Evolutionary conservation across 2,888 invertebrate species (phyloP).

Genomic region (Ditylenchus weischeri): DNA sequence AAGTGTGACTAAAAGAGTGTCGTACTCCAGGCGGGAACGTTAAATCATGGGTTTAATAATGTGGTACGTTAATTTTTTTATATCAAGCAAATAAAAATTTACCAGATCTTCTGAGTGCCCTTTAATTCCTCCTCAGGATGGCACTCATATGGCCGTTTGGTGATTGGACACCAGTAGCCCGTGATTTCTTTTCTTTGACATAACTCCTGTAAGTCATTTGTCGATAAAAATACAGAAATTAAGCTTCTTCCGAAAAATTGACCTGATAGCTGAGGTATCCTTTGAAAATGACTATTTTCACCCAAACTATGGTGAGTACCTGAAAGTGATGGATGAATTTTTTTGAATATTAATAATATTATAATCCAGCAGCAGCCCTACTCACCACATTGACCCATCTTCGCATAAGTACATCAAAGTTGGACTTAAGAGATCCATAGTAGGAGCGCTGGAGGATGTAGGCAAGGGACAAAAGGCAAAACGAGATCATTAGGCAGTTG

Average conservation of each 20-base stretch:
- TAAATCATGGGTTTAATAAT: too few species aligned
- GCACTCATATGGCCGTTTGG: slow-evolving; percentile 42
- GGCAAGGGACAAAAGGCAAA: slow-evolving; percentile 46
- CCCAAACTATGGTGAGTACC: slow-evolving; percentile 47
- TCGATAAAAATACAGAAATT: too few species aligned
- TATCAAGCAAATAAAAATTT: slow-evolving; percentile 30
- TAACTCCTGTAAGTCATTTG: slow-evolving; percentile 39
- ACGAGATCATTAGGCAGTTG: slow-evolving; percentile 48
- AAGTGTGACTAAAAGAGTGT: too few species aligned
- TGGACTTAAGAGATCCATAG: slow-evolving; percentile 52
- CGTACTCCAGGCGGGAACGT: too few species aligned
- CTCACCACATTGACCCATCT: slow-evolving; percentile 50
- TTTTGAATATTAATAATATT: background rate
- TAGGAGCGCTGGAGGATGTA: slow-evolving; percentile 55
- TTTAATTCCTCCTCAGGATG: slow-evolving; percentile 44
- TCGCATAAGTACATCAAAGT: slow-evolving; percentile 47
- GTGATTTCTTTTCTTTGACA: slow-evolving; percentile 55
- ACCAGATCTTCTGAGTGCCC: slow-evolving; percentile 56
- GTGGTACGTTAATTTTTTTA: too few species aligned
- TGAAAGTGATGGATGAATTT: background rate
- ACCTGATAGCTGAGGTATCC: slow-evolving; percentile 54
- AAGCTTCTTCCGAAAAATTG: background rate
- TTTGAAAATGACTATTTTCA: slow-evolving; percentile 55
- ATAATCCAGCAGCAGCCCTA: slow-evolving; percentile 1
- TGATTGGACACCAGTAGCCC: slow-evolving; percentile 57